A percentile compares a stretch with the other conserved stretches of the same genome.
Conservation (phyloP, 30 jellyfish, hydroid and myxozoan genomes). For the Hydractinia echinata region DNA sequence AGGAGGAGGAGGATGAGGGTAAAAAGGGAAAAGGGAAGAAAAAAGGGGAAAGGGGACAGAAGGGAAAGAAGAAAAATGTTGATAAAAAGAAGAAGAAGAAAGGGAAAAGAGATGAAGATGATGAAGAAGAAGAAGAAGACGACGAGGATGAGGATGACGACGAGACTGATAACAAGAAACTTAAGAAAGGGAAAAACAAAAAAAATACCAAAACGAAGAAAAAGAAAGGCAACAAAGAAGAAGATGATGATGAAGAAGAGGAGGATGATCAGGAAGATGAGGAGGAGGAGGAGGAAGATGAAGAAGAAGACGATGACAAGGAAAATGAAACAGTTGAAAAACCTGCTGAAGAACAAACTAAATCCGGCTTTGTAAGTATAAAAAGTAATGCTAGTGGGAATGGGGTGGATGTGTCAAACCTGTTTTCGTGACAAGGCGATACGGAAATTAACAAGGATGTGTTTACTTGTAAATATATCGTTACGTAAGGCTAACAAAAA, state of each 20-base stretch:
- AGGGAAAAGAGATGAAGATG: slow-evolving; percentile 23
- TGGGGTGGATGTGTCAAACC: not conserved
- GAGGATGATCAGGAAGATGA: slow-evolving; percentile 20
- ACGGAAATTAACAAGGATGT: too few relatives aligned
- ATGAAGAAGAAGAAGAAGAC: slow-evolving; percentile 42
- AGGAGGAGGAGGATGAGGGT: not conserved
- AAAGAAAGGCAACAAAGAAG: slow-evolving; percentile 11
- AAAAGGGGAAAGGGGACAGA: not conserved
- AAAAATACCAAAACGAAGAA: slow-evolving; percentile 27
- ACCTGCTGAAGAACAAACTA: slow-evolving; percentile 20
- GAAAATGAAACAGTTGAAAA: slow-evolving; percentile 4
- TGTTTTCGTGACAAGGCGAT: not conserved
- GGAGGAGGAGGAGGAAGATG: slow-evolving; percentile 17
- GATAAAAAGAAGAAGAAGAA: not conserved
- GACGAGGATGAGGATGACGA: slow-evolving; percentile 23
- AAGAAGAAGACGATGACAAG: slow-evolving; percentile 41
- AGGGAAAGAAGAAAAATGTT: not conserved
- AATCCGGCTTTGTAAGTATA: not conserved
- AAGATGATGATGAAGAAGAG: too few relatives aligned
- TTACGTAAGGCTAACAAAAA: too few relatives aligned
- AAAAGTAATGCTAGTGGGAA: not conserved
- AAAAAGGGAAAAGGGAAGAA: not conserved
- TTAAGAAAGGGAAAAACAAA: slow-evolving; percentile 18
- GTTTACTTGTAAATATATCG: too few relatives aligned
- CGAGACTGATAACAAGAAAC: slow-evolving; percentile 25